Percentiles rank a stretch among this genome's conserved stretches.
phyloP scores from a whole-genome alignment of 2,113 vertebrate genomes.

The Pleuronectes platessa region DNA sequence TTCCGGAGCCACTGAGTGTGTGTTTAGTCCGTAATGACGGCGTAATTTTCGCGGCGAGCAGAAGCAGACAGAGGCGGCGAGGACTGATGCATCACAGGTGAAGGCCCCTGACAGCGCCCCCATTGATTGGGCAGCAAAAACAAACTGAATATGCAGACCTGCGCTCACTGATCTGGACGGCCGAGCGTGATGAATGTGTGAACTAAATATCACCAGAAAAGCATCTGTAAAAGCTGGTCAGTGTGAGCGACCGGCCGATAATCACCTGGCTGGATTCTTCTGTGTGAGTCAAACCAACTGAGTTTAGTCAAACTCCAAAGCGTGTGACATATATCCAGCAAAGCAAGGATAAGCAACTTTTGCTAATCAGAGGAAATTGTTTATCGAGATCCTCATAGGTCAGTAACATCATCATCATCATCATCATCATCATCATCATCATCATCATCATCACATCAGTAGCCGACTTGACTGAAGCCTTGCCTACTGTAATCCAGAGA shows the following conservation, averaged over 20 bases:
- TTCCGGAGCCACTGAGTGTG: constrained; percentile 51
- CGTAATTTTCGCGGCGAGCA: constrained; percentile 36
- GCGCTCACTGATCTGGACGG: constrained; percentile 38
- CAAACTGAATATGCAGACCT: constrained; percentile 52
- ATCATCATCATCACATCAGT: not conserved
- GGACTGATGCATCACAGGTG: constrained; percentile 48
- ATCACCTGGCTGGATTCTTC: constrained; percentile 5
- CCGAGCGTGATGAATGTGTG: constrained; percentile 47
- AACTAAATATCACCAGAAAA: constrained; percentile 58
- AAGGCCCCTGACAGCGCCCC: constrained; percentile 15
- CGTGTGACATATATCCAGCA: not conserved
- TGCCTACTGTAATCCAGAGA: too few relatives aligned
- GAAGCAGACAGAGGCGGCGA: constrained; percentile 29
- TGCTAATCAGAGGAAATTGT: not conserved
- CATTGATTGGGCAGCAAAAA: constrained; percentile 47
- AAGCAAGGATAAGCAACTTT: not conserved
- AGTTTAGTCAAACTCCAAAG: constrained; percentile 1
- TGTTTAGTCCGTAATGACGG: constrained; percentile 51
- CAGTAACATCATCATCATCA: not conserved
- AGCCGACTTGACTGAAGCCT: too few relatives aligned
- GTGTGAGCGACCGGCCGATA: constrained; percentile 26
- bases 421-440: too few relatives aligned
- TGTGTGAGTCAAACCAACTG: constrained; percentile 8
- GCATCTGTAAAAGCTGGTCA: constrained; percentile 41
- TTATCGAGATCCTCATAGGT: not conserved